A percentile compares a stretch with the other conserved stretches of the same genome.
These are phyloP conservation scores for Drosophila paulistorum DNA, from an alignment of 1,140 invertebrate species.

Conservation along the genomic window DNA sequence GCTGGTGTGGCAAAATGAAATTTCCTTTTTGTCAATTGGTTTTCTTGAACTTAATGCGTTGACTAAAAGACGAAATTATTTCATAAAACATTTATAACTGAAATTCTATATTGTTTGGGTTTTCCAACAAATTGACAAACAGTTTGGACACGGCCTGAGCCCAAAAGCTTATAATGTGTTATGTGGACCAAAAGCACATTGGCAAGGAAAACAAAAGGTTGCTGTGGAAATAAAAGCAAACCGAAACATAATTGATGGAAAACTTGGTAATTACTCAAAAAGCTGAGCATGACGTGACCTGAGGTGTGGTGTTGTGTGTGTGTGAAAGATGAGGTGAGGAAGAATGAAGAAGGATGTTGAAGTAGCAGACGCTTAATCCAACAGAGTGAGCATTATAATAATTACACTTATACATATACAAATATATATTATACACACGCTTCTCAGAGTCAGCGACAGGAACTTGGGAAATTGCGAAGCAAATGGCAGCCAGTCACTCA, in stretches of 20 bases:
- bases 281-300: slow-evolving; percentile 13
- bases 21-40: not conserved
- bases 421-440: not conserved
- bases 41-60: not conserved
- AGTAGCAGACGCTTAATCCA: slow-evolving; percentile 47
- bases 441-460: slow-evolving; percentile 13
- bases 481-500: slow-evolving; percentile 41
- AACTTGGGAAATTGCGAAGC: slow-evolving; percentile 52
- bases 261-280: slow-evolving; percentile 55
- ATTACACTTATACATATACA: slow-evolving; percentile 53
- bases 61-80: not conserved
- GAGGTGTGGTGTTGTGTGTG: not conserved
- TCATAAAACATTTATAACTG: slow-evolving; percentile 1
- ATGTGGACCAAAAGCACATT: slow-evolving; percentile 10
- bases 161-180: not conserved
- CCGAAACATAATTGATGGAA: slow-evolving; percentile 66
- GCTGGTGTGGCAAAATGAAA: not conserved
- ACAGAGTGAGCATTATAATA: slow-evolving; percentile 65
- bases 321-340: not conserved
- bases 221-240: slow-evolving; percentile 30
- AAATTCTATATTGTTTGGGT: not conserved
- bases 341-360: not conserved
- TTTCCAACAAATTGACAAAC: not conserved
- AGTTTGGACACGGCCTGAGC: not conserved
- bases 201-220: slow-evolving; percentile 41